These are phyloP conservation scores for Phania funesta DNA, from an alignment of 2,888 invertebrate genomes.

Conservation along the genomic window DNA sequence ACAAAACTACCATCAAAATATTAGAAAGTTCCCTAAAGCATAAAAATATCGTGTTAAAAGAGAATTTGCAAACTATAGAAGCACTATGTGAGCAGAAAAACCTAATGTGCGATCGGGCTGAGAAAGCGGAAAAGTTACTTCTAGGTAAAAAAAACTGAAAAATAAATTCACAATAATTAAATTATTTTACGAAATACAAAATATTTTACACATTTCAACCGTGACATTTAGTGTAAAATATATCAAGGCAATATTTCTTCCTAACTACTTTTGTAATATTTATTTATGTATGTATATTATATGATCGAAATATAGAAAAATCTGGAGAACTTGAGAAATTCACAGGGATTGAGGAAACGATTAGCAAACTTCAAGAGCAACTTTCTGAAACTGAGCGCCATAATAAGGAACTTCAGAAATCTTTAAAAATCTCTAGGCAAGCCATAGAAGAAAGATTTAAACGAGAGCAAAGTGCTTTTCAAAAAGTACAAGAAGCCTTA, in stretches of 20 bases:
- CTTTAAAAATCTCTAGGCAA: conserved; percentile 78
- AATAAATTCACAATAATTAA: background rate
- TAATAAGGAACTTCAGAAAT: conserved; percentile 79
- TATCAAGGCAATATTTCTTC: too few relatives aligned
- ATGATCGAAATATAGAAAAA: conserved; percentile 66
- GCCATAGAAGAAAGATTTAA: conserved; percentile 78
- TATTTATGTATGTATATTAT: too few relatives aligned
- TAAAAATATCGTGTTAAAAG: conserved; percentile 70
- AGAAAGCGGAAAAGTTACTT: conserved; percentile 70
- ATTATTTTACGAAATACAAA: too few relatives aligned
- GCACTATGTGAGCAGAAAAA: conserved; percentile 71
- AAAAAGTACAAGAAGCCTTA: conserved; percentile 83
- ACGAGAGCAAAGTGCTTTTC: conserved; percentile 81
- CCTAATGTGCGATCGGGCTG: conserved; percentile 67
- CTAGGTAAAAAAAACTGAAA: conserved; percentile 60
- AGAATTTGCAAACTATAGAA: conserved; percentile 70
- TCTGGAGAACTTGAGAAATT: conserved; percentile 61
- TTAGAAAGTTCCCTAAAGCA: conserved; percentile 81
- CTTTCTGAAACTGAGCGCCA: conserved; percentile 70
- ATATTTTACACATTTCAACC: too few relatives aligned
- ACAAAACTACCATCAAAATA: conserved; percentile 82
- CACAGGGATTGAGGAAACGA: conserved; percentile 17
- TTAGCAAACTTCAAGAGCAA: conserved; percentile 73
- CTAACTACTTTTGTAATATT: too few relatives aligned
- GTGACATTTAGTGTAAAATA: too few relatives aligned